A percentile compares a stretch with the other conserved stretches of the same genome.
Evolutionary conservation across 2,113 vertebrate genomes (phyloP).

Genomic region (Atrichornis clamosus): DNA sequence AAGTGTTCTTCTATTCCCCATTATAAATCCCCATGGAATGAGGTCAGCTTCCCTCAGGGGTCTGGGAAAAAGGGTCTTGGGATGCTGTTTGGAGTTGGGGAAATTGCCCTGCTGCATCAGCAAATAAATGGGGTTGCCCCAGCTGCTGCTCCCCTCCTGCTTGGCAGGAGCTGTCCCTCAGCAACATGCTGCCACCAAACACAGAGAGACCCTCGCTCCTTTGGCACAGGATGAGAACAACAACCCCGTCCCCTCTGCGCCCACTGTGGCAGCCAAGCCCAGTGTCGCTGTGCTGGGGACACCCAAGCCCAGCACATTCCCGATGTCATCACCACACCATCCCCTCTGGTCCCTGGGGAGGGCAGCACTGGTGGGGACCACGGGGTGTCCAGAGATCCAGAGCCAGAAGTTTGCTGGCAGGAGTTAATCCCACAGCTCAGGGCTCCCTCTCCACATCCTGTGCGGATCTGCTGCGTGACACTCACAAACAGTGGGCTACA

Average conservation of each 20-base stretch:
- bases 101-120: background rate
- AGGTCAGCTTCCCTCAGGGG: background rate
- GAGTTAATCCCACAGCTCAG: background rate
- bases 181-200: background rate
- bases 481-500: rapidly evolving
- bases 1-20: background rate
- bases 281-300: rapidly evolving
- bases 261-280: background rate
- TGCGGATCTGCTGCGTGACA: rapidly evolving
- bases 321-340: rapidly evolving
- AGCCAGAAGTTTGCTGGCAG: background rate
- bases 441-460: background rate
- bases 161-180: background rate
- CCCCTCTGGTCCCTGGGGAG: background rate
- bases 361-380: background rate
- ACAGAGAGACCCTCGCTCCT: background rate
- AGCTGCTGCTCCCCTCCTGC: background rate
- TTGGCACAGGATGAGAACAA: background rate
- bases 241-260: rapidly evolving
- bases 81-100: background rate
- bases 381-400: rapidly evolving
- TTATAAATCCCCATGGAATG: background rate
- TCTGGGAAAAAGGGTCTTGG: background rate
- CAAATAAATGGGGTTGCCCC: background rate
- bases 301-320: background rate